Base-by-base conservation (phyloP, 1,140 invertebrate species). In the Drusus annulatus region DNA sequence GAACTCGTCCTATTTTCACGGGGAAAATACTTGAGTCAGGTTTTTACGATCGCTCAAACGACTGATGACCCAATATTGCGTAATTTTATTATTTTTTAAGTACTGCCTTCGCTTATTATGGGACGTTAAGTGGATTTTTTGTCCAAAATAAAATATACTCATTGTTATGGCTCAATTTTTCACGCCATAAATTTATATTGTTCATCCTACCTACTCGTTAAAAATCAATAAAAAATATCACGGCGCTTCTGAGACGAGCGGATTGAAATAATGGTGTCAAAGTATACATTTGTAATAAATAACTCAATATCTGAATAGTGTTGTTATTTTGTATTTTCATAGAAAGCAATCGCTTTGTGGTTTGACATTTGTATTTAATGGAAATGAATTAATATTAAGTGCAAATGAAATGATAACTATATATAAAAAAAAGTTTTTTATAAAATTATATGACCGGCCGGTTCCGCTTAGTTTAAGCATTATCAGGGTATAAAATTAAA, bases 61-160 rank as follows among this genome's bases (percentile, higher is more conserved):
- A 71, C 51, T 50, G 68, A 71, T 21, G 68, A 71, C 50, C 68
- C 68, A 71, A 54, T 71, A 71, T 52, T 71, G 52, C 52, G 45
- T 69, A 71, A 69, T 81, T 81, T 81, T 81, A 81, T 79, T 81
- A 71, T 71, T 71, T 71, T 71, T 71, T 71, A 71, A 71, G 69
- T 77, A 71, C 68, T 51, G 1, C 51, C 23, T 25, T 50, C 45
- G 68, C 17, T 51, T 50, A 71, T 71, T 51, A 51, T 71, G 50
- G 25, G 68, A 71, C 45, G 25, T 71, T 71, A 28, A 71, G 68
- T 51, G 36, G 68, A 71, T 71, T 71, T 28, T 65, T 65, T 65
- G 62, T 65, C 62, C 21, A 15, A 28, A 25, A 65, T 25, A 65
- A 65, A 21, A 28, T 28, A 28, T 28, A 65, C 8, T 28, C 62